Percentiles rank a stretch among this genome's conserved stretches.
Conservation (phyloP, 2,113 vertebrate species). For the Nymphicus hollandicus region DNA sequence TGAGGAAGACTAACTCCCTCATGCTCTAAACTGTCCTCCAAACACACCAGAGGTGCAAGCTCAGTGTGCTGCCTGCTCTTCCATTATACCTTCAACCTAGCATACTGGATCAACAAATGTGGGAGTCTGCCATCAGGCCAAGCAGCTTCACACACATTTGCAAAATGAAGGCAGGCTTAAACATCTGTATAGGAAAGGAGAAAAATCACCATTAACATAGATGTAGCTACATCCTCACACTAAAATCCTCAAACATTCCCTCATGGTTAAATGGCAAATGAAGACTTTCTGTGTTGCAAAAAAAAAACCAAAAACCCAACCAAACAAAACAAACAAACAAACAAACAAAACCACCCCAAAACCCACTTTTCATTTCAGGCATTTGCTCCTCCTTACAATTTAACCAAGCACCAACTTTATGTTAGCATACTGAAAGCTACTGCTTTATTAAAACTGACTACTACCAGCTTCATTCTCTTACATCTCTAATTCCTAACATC, state of each 20-base stretch:
- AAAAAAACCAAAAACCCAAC: neutral
- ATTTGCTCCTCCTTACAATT: neutral
- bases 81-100: neutral
- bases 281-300: neutral
- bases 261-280: neutral
- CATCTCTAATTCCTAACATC: neutral
- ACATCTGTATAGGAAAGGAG: neutral
- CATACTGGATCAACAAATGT: neutral
- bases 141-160: neutral
- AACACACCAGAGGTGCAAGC: neutral
- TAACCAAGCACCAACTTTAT: neutral
- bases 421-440: neutral
- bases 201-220: neutral
- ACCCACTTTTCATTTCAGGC: neutral
- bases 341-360: neutral
- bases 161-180: neutral
- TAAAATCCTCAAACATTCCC: neutral
- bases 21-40: neutral
- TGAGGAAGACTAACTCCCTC: neutral
- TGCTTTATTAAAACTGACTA: neutral
- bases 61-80: neutral
- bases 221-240: neutral
- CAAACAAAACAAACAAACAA: too few species aligned
- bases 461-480: neutral
- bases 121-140: neutral